Evolutionary conservation across 2,888 invertebrate species (phyloP).

Genomic region (Lobophora halterata): DNA sequence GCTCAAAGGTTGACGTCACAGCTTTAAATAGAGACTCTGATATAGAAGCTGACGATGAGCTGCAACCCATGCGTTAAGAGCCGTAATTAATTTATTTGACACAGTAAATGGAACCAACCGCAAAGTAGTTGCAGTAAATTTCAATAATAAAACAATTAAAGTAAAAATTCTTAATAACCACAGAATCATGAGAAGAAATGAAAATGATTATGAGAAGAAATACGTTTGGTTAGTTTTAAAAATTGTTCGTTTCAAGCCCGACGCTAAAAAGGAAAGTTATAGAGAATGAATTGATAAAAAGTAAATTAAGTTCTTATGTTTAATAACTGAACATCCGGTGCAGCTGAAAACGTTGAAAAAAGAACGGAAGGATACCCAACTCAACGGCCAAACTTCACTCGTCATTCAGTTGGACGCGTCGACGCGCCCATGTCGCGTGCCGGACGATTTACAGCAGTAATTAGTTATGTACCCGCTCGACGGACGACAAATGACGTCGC

Average conservation of each 20-base stretch:
- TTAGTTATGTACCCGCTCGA: conserved; percentile 66
- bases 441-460: conserved; percentile 70
- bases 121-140: conserved; percentile 17
- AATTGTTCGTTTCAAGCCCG: no score
- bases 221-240: no score
- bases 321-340: no score
- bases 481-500: conserved; percentile 64
- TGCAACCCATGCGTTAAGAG: conserved; percentile 7
- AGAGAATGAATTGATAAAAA: no score
- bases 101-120: conserved; percentile 2
- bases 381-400: conserved; percentile 29
- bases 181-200: background rate
- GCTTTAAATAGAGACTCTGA: conserved; percentile 11
- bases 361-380: conserved; percentile 24
- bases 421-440: conserved; percentile 48
- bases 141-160: conserved; percentile 20
- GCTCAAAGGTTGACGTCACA: conserved; percentile 14
- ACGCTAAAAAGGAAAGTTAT: no score
- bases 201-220: background rate
- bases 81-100: conserved; percentile 22
- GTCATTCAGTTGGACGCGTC: conserved; percentile 38
- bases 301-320: no score
- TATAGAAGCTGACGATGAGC: conserved; percentile 14
- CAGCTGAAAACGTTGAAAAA: conserved; percentile 13
- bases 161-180: no score